Conservation (phyloP, 2,113 vertebrate genomes). For the Chlamydotis undulata region DNA sequence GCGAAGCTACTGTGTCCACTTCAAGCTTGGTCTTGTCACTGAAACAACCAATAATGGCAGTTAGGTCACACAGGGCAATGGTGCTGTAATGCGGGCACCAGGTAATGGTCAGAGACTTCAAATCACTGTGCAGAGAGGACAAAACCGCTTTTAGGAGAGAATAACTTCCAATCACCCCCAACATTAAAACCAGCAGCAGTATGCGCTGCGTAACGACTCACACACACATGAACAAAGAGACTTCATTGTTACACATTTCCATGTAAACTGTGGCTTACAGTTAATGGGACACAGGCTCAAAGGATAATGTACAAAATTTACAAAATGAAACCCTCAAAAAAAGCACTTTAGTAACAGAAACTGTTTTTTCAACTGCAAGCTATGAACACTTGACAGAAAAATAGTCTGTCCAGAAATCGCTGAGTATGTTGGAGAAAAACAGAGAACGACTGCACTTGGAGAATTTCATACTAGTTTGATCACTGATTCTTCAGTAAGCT, state of each 20-base stretch:
- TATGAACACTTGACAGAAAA: constrained; percentile 25
- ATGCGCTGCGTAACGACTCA: not conserved
- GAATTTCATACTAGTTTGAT: constrained; percentile 17
- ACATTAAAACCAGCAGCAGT: not conserved
- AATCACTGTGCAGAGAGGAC: not conserved
- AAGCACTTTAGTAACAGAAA: not conserved
- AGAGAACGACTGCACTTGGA: not conserved
- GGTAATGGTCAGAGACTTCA: not conserved
- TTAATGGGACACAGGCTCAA: constrained; percentile 34
- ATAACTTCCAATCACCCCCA: not conserved
- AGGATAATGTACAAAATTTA: not conserved
- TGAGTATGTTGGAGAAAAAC: not conserved
- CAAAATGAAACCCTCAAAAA: not conserved
- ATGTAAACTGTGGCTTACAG: constrained; percentile 10
- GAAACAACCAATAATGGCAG: not conserved
- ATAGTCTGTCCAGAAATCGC: not conserved
- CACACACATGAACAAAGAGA: not conserved
- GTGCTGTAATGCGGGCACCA: not conserved
- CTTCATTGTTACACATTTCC: constrained; percentile 9
- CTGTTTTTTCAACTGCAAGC: constrained; percentile 1
- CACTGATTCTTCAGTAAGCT: constrained; percentile 26
- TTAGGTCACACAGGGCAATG: not conserved
- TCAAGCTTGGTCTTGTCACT: not conserved
- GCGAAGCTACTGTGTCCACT: not conserved
- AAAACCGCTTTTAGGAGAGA: not conserved